These are phyloP conservation scores for Euwallacea fornicatus DNA, from an alignment of 1,140 invertebrate species.

Conservation along the genomic window DNA sequence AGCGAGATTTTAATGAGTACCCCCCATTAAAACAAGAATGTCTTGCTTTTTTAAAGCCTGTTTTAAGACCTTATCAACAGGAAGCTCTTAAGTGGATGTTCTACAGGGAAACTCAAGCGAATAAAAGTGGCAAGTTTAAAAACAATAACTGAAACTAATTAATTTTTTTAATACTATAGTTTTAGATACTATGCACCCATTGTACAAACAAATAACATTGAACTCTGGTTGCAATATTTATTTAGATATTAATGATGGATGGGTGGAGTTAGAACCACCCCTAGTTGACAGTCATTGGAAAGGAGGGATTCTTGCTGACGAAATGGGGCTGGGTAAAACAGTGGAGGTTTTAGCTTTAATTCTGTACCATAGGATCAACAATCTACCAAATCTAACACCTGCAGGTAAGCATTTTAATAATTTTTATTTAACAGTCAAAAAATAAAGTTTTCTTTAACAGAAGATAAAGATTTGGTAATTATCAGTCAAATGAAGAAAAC, in stretches of 20 bases:
- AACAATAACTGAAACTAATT: constrained; percentile 13
- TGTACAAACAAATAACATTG: constrained; percentile 52
- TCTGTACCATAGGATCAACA: constrained; percentile 47
- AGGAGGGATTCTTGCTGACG: constrained; percentile 82
- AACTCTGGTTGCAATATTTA: constrained; percentile 54
- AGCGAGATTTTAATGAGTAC: background rate
- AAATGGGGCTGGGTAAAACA: constrained; percentile 85
- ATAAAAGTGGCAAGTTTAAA: constrained; percentile 2
- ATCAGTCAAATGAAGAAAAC: constrained; percentile 35
- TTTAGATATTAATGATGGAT: constrained; percentile 60
- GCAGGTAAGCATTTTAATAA: constrained; percentile 2
- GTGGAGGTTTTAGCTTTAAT: constrained; percentile 75
- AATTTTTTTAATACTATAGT: constrained; percentile 32
- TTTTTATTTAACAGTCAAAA: background rate
- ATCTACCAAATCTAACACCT: background rate
- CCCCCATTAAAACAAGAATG: background rate
- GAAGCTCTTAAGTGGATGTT: constrained; percentile 73
- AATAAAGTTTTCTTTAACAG: constrained; percentile 2
- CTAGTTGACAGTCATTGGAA: constrained; percentile 50
- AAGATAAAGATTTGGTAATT: constrained; percentile 24
- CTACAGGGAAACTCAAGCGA: constrained; percentile 53
- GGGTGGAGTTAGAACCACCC: constrained; percentile 51
- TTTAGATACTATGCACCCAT: constrained; percentile 49
- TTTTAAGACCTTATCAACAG: constrained; percentile 68
- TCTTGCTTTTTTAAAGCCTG: constrained; percentile 4